These are phyloP conservation scores for Andrena bicolor DNA, from an alignment of 2,888 invertebrate genomes.

Conservation along the genomic window DNA sequence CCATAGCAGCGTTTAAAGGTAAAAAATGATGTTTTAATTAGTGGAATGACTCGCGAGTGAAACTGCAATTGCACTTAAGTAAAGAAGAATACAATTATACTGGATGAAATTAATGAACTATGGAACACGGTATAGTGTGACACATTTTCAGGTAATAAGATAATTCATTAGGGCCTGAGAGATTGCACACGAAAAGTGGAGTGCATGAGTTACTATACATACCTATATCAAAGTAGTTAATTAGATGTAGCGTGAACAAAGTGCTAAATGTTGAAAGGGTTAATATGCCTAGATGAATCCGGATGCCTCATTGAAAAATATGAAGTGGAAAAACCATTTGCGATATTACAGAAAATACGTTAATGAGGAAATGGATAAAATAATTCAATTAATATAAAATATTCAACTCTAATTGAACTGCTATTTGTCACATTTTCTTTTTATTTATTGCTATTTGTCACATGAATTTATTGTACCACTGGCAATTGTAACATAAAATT, in stretches of 20 bases:
- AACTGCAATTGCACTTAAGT: not conserved
- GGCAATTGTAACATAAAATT: not conserved
- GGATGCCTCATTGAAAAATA: not conserved
- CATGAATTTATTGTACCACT: not conserved
- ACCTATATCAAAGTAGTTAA: conserved; percentile 9
- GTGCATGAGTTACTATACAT: not conserved
- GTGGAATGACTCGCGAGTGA: not conserved
- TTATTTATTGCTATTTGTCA: no score
- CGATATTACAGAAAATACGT: not conserved
- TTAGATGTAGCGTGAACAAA: conserved; percentile 19
- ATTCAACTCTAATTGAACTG: not conserved
- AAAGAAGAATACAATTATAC: not conserved
- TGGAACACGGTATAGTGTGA: no score
- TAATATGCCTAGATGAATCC: not conserved
- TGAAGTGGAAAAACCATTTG: not conserved
- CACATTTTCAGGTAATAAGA: not conserved
- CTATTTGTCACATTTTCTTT: not conserved
- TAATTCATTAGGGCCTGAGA: conserved; percentile 8
- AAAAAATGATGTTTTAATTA: not conserved
- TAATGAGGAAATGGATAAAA: not conserved
- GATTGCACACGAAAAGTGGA: not conserved
- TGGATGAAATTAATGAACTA: not conserved
- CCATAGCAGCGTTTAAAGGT: not conserved
- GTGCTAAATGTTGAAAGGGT: not conserved
- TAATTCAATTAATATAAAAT: not conserved